phyloP scores from a whole-genome alignment of 2,113 vertebrate genomes.

The Ailurus styani region DNA sequence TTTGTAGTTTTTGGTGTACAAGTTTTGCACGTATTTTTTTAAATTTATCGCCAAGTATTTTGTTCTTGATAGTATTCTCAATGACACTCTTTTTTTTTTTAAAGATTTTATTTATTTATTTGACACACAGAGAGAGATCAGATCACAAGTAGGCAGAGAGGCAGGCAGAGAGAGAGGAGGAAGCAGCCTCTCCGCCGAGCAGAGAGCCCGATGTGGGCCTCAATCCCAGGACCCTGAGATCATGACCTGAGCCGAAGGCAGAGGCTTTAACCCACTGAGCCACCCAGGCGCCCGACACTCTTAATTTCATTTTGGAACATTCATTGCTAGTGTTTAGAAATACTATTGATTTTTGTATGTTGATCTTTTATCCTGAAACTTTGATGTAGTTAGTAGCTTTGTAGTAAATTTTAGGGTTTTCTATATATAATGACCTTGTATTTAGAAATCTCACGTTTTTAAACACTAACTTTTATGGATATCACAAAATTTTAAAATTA shows the following conservation, averaged over 20 bases:
- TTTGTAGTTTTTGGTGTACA: neutral
- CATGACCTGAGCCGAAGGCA: too few relatives aligned
- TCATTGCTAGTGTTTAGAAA: neutral
- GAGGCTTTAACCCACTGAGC: too few relatives aligned
- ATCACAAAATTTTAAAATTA: neutral
- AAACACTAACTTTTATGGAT: neutral
- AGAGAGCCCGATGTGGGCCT: too few relatives aligned
- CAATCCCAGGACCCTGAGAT: too few relatives aligned
- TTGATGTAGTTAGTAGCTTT: neutral
- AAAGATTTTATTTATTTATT: too few relatives aligned
- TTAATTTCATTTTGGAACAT: neutral
- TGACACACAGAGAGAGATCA: too few relatives aligned
- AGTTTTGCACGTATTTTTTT: neutral
- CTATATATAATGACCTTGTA: neutral
- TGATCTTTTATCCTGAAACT: neutral
- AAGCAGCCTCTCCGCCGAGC: too few relatives aligned
- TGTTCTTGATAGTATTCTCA: neutral
- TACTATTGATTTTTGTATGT: neutral
- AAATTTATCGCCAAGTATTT: neutral
- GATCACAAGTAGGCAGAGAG: too few relatives aligned
- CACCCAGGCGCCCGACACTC: too few relatives aligned
- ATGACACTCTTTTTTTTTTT: neutral
- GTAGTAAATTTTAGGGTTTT: neutral
- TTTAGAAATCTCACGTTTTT: neutral
- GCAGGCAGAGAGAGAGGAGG: too few relatives aligned